Conservation (phyloP, 2,113 vertebrate species). For the Oryzias melastigma region DNA sequence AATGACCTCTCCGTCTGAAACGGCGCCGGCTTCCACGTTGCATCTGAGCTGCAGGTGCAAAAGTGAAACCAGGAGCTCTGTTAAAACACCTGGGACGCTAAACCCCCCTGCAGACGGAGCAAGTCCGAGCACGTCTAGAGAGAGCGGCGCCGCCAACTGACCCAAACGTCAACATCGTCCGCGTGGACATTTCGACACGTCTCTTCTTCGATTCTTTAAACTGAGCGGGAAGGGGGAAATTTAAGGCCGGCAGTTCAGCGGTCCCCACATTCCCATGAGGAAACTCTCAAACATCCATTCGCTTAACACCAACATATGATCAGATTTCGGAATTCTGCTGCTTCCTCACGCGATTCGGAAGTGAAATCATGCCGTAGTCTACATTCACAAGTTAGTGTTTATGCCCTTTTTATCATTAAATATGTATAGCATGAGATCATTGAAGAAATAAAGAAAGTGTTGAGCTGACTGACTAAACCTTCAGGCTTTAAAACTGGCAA, state of each 20-base stretch:
- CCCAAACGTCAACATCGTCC: not conserved
- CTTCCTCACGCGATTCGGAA: not conserved
- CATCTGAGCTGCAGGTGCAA: slow-evolving; percentile 1
- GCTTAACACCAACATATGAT: no score
- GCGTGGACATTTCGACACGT: not conserved
- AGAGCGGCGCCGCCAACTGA: slow-evolving; percentile 6
- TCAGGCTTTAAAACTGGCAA: no score
- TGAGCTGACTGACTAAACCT: no score
- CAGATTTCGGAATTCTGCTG: not conserved
- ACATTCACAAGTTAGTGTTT: slow-evolving; percentile 39
- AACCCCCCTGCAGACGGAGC: slow-evolving; percentile 31
- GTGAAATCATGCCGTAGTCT: slow-evolving; percentile 26
- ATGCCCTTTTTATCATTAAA: slow-evolving; percentile 4
- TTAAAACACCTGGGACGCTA: slow-evolving; percentile 2
- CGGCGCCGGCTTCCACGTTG: slow-evolving; percentile 37
- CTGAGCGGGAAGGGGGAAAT: not conserved
- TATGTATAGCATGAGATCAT: slow-evolving; percentile 14
- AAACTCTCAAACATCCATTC: no score
- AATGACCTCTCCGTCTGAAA: slow-evolving; percentile 41
- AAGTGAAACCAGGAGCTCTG: slow-evolving; percentile 5
- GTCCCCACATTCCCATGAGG: no score
- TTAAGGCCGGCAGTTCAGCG: slow-evolving; percentile 6
- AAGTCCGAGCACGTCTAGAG: not conserved
- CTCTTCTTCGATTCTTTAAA: slow-evolving; percentile 1
- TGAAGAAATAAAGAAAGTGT: no score